Base-by-base conservation (phyloP, 2,797 vertebrate species). In the Fratercula arctica region DNA sequence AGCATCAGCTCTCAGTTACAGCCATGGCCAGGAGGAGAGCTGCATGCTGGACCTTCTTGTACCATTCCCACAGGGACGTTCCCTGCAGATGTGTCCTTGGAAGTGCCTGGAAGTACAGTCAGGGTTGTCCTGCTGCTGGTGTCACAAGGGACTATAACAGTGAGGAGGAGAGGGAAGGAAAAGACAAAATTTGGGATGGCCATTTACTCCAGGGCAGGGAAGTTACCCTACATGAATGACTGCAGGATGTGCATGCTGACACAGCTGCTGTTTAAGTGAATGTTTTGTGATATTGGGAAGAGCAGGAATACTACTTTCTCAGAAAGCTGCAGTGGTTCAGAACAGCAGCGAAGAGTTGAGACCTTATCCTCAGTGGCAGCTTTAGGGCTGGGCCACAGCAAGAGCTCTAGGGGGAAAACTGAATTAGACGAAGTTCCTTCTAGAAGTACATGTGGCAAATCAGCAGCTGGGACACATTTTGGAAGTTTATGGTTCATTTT, bases 41-140 rank as follows among this genome's bases (percentile, higher is more conserved):
- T 61, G 29, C 9, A 23, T 28, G 25, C 8, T 68, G 33, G 37
- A 29, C 10, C 3, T 84, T 53, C 54, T 64, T 78, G 45, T 26
- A 31, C 21, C 5, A 15, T 84, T 88, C 29, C 37, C 24, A 68
- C 21, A 35, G 29, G 12, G 0, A 0, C 45, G 11, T 18, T 68
- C 15, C 28, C 15, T 60, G 48, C 50, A 78, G 31, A 39, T 4
- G 0, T 16, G 16, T 19, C 31, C 57, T 81, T 79, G 35, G 29
- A 28, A 91, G 24, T 46, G 4, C 13, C 45, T 59, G 39, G 28
- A 78, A 81, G 25, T 25, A 16, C 35, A 91, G 16, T 13, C 25
- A 57, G 9, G 19, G 28, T 21, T 74, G 14, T 85, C 13, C 29
- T 51, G 6, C 16, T 78, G 37, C 45, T 53, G 12, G 2, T 76